Evolutionary conservation across 2,113 vertebrate genomes (phyloP).

Genomic region (Paratilapia polleni): DNA sequence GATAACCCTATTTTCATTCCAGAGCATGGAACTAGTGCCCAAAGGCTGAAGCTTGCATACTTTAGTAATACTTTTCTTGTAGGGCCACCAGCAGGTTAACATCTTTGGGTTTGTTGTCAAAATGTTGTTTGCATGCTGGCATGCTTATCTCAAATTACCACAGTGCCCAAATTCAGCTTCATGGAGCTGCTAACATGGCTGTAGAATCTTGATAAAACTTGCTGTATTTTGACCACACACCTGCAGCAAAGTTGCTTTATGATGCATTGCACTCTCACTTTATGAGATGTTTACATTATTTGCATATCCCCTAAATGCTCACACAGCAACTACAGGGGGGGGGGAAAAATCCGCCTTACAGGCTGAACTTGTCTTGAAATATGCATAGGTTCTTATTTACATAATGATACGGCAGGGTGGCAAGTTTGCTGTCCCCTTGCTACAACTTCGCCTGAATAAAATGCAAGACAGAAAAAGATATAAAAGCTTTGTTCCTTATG

Average conservation of each 20-base stretch:
- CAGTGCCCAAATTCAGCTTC: neutral
- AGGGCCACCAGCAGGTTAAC: neutral
- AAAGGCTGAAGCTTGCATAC: neutral
- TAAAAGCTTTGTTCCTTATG: neutral
- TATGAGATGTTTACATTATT: constrained; percentile 8
- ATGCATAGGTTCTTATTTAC: constrained; percentile 32
- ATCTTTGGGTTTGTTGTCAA: neutral
- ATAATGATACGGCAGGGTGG: constrained; percentile 35
- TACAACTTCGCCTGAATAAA: constrained; percentile 16
- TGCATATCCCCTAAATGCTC: neutral
- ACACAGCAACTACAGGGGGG: neutral
- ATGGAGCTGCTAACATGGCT: neutral
- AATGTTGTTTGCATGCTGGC: neutral
- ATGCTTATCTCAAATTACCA: neutral
- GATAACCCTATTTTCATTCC: neutral
- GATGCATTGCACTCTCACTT: neutral
- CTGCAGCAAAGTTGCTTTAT: neutral
- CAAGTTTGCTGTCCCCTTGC: constrained; percentile 15
- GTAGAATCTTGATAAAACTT: neutral
- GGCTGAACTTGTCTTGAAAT: constrained; percentile 23
- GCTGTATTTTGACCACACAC: neutral
- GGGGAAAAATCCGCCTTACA: neutral
- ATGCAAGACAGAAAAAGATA: neutral
- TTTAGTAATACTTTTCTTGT: neutral
- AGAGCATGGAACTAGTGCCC: neutral